A percentile compares a stretch with the other conserved stretches of the same genome.
These are phyloP conservation scores for Didymodactylos carnosus DNA, from an alignment of 2,888 invertebrate genomes.

Conservation along the genomic window DNA sequence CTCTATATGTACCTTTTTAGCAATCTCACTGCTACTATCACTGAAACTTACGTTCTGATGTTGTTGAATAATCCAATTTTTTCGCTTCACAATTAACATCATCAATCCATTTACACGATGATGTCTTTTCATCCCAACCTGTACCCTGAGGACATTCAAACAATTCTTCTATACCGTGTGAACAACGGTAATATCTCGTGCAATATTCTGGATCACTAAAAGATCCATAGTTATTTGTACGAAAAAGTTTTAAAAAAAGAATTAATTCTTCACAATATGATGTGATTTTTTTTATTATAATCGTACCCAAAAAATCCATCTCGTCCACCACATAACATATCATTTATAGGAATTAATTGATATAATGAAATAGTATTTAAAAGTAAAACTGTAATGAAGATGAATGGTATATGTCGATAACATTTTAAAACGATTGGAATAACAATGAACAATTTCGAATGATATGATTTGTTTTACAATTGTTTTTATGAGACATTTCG, in stretches of 20 bases:
- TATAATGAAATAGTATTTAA: no score
- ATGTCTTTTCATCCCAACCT: slow-evolving; percentile 6
- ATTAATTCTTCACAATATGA: not conserved
- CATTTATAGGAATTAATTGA: no score
- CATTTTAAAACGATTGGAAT: no score
- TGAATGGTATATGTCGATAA: no score
- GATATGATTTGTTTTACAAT: no score
- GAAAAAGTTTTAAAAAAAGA: not conserved
- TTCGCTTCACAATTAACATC: slow-evolving; percentile 2
- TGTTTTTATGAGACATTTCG: no score
- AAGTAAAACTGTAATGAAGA: no score
- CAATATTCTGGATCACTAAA: slow-evolving; percentile 2
- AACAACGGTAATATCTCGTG: slow-evolving; percentile 10
- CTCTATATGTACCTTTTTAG: no score
- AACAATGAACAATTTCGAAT: no score
- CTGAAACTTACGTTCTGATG: no score
- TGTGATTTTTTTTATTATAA: no score
- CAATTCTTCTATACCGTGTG: slow-evolving; percentile 7
- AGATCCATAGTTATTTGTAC: not conserved
- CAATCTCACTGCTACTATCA: no score
- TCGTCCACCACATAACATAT: not conserved
- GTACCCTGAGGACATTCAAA: slow-evolving; percentile 10
- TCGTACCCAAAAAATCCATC: not conserved
- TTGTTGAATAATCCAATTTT: not conserved
- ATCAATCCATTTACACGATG: slow-evolving; percentile 7